Evolutionary conservation across 2,888 invertebrate species (phyloP), one percentile per base, ranked within the genome.

Genomic region (Andrena bicolor): DNA sequence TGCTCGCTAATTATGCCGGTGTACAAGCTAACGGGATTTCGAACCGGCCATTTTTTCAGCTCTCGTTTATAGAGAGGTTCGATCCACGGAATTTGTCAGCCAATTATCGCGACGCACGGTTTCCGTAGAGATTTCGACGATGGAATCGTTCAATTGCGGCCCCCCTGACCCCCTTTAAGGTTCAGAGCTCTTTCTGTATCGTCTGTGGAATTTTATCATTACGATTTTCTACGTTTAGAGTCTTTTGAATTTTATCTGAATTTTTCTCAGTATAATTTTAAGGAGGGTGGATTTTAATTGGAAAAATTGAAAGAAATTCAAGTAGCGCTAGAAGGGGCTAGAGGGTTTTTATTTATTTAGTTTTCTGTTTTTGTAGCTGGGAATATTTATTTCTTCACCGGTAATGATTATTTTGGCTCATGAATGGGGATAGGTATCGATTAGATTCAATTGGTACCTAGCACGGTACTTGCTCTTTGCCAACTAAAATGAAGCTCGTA

Each of bases 1-100:
- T 41, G 58, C 58, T 58, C 56, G 69, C 48, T 81, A 81, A 81
- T 81, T 81, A 79, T 74, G 8, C 41, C 32, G 48, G 48, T 66
- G 6, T 60, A 65, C 60, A 48, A 60, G 60, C 23, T 13, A 69
- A 35, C 28, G 56, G 8, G 35, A 64, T 65, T 70, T 58, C 23
- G 28, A 30, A 10, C 23, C 41, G 32, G 16, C 32, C 4, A 32
- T 51, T 49, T 28, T 65, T 41, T 16, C 23, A 16, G 2, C 32
- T 60, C n/a, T 49, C 10, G 28, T 58, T n/a, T 10, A 75, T 60
- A n/a, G 49, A 69, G 26, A 69, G 26, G 5, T 58, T 48, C 35
- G 20, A 53, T 26, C 41, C 23, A 35, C 0, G 10, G 10, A 74
- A 60, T 56, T 35, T 49, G 58, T 13, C 48, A 35, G 26, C 13